A percentile compares a stretch with the other conserved stretches of the same genome.
phyloP scores from a whole-genome alignment of 2,888 invertebrate genomes.

The Drosophila paramelanica region DNA sequence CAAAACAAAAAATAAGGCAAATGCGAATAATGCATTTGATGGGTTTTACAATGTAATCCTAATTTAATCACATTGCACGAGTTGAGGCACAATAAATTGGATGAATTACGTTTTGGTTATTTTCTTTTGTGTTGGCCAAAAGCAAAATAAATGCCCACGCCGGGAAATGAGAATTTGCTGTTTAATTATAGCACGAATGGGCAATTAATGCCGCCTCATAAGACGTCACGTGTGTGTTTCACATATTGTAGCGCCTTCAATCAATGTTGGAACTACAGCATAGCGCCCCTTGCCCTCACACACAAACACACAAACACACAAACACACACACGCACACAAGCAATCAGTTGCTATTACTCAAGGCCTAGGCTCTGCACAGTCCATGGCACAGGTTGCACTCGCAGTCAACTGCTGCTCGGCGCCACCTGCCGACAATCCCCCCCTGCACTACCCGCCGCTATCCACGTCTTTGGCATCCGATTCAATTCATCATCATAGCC shows the following conservation, averaged over 20 bases:
- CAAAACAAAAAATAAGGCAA: not conserved
- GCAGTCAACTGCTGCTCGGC: conserved; percentile 4
- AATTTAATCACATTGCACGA: conserved; percentile 27
- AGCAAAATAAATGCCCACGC: conserved; percentile 1
- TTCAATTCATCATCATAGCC: conserved; percentile 50
- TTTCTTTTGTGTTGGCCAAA: not conserved
- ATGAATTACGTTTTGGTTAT: conserved; percentile 2
- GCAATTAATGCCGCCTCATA: conserved; percentile 66
- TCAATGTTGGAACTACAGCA: conserved; percentile 22
- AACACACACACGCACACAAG: conserved; percentile 2
- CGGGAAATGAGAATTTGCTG: conserved; percentile 24
- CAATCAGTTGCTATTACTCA: conserved; percentile 18
- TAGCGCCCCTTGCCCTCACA: not conserved
- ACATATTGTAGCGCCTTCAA: conserved; percentile 47
- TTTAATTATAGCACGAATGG: conserved; percentile 69
- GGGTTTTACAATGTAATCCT: conserved; percentile 20
- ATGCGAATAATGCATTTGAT: not conserved
- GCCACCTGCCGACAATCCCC: not conserved
- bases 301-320: conserved; percentile 3
- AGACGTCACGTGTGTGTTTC: conserved; percentile 66
- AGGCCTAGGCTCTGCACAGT: conserved; percentile 5
- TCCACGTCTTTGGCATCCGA: conserved; percentile 13
- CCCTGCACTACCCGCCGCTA: not conserved
- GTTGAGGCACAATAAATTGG: conserved; percentile 7
- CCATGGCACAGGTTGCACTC: conserved; percentile 27